Evolutionary conservation across 2,888 invertebrate genomes (phyloP), one percentile per base, ranked within the genome.

Genomic region (Drosophila parthenogenetica): DNA sequence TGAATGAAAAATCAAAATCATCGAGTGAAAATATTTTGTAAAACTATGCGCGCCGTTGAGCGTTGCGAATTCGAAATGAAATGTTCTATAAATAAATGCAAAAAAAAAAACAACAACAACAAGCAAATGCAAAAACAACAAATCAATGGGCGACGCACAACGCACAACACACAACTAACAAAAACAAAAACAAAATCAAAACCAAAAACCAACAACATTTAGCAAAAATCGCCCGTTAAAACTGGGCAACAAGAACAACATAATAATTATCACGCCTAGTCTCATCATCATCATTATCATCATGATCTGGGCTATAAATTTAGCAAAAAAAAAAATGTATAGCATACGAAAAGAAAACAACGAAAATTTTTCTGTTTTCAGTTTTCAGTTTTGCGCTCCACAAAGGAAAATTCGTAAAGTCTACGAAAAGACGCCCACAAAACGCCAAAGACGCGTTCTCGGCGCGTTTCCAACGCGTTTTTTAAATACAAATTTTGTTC

Each of bases 31-130:
- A 55, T 74, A 68, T 79, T 77, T 74, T 69, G 73, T 72, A 80
- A 77, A 82, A 77, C 79, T 85, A 82, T 84, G 76, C 76, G 84
- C 66, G 64, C 64, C 64, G 53, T 48, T 65, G 69, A 74, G 82
- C 84, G 80, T 82, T 85, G 87, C 83, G 85, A 87, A 83, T 83
- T 69, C 73, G 73, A 86, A 86, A 86, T 82, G 70, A 73, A 66
- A 75, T 80, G 61, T 73, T 85, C 87, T 84, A 84, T 65, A 84
- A 82, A 85, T 87, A 87, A 76, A 67, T 68, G 73, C 73, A 78
- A 82, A 79, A 87, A 77, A 81, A 81, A 84, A 76, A 63, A 53
- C 75, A 49, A 46, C 14, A 67, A 65, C 49, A 14, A 68, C 29
- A 46, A 73, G 62, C 40, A 66, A 61, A 59, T 62, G 54, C 51